Evolutionary conservation across 1,140 invertebrate species (phyloP), one percentile per base, ranked within the genome.

Genomic region (Caenorhabditis brenneri): DNA sequence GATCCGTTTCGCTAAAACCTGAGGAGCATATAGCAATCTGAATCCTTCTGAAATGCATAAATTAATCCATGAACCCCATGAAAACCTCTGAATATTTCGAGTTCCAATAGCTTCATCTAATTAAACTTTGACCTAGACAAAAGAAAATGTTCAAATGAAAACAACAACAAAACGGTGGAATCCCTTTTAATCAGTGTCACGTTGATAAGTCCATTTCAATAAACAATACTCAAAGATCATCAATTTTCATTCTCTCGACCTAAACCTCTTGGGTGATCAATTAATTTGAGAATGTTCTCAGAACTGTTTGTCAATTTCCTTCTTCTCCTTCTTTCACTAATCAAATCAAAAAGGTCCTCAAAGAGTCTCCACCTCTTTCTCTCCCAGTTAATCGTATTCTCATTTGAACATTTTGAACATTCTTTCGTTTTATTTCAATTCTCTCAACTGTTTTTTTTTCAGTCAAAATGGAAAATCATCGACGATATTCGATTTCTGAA

Each of bases 401-500:
- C 29, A 29, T 55, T 55, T 27, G 22, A 65, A 65, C 58, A 33
- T 65, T 65, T 65, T 36, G 58, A 65, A 65, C 58, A 33, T 65
- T 65, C 31, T 55, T n/a, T 29, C 53, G 19, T 29, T 15, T 65
- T 31, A 9, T 33, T 65, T 19, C 31, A 51, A 10, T 60, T 65
- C 16, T 36, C 2, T 16, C n/a, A n/a, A n/a, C n/a, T 15, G 15
- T 65, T 36, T 19, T 16, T 2, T 3, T 74, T 74, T 24, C 36
- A 39, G 36, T 16, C 5, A 29, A 74, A 65, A 74, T 74, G 65
- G 65, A 74, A 42, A 9, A 33, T 36, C 65, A 39, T 74, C 33
- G 65, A 39, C 33, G 65, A 46, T 22, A 74, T 22, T 74, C 65
- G n/a, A 74, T 74, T 74, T 74, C 65, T 42, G 65, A 74, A 74